Base-by-base conservation (phyloP, 2,888 invertebrate genomes). In the Timema podura region DNA sequence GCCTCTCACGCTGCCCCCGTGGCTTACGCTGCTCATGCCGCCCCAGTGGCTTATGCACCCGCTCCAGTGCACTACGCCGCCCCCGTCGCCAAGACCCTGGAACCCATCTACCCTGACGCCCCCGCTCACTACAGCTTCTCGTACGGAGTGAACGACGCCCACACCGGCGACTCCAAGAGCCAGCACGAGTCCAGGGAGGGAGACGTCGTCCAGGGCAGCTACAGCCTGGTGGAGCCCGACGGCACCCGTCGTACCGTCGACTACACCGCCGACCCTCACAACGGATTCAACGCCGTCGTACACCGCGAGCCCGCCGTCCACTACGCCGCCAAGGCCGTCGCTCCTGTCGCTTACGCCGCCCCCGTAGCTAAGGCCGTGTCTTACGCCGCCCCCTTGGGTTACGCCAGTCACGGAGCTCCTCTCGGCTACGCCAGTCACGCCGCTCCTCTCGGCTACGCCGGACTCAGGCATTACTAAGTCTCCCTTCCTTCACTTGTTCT, bases 261-360 rank as follows among this genome's bases (percentile, higher is more conserved):
- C 51, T 69, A 64, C 65, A 67, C 69, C 51, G 61, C 67, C 46
- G 67, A 69, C 67, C 64, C 64, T 48, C 54, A 67, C 51, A 69
- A 69, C 69, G 69, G 69, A 16, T 69, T 67, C 69, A 61, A 61
- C 49, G 68, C 77, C 48, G 70, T 81, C 74, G 76, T 82, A 57
- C 80, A 82, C 72, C 75, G 79, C 74, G 80, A 80, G 71, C 77
- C 73, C 71, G 65, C 49, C 48, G 73, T 51, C 2, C 67, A 73
- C 68, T 54, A 66, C 59, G 65, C 59, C 45, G 66, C 72, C 64
- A 65, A 45, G 46, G 61, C 61, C 13, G 69, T 61, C 59, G 48
- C 30, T 64, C 69, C 49, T 48, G 61, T 79, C 79, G 45, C 82
- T 81, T 78, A 81, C 79, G 79, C 77, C 81, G 16, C 68, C 51